A percentile compares a stretch with the other conserved stretches of the same genome.
phyloP scores from a whole-genome alignment of 2,797 vertebrate species.

The Myripristis jacobus region DNA sequence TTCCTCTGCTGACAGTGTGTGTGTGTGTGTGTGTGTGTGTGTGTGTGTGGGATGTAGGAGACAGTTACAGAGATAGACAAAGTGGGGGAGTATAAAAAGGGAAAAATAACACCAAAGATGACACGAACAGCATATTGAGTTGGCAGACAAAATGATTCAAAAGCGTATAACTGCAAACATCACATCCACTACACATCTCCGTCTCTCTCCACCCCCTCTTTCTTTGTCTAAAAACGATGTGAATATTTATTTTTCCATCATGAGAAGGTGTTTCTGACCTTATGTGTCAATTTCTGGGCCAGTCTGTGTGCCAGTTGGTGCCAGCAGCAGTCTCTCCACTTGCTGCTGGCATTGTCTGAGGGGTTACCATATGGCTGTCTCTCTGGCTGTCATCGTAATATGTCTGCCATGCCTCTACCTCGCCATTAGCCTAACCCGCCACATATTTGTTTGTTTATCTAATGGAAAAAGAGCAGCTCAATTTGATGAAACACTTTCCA shows the following conservation, averaged over 20 bases:
- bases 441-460: slow-evolving; percentile 11
- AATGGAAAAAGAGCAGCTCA: slow-evolving; percentile 1
- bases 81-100: neutral
- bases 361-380: slow-evolving; percentile 66
- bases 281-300: slow-evolving; percentile 38
- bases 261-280: slow-evolving; percentile 58
- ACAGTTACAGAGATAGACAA: neutral
- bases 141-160: too few relatives aligned
- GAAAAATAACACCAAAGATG: too few relatives aligned
- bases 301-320: slow-evolving; percentile 66
- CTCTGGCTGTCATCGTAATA: slow-evolving; percentile 50
- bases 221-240: slow-evolving; percentile 46
- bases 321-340: slow-evolving; percentile 50
- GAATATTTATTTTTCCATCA: neutral
- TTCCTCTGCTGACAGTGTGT: neutral
- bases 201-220: neutral
- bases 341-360: slow-evolving; percentile 27
- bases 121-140: too few relatives aligned
- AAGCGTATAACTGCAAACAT: neutral
- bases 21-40: neutral
- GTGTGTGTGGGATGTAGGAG: slow-evolving; percentile 2
- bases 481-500: neutral
- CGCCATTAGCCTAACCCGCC: slow-evolving; percentile 13
- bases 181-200: slow-evolving; percentile 36
- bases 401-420: slow-evolving; percentile 33